Percentiles rank a stretch among this genome's conserved stretches.
These are phyloP conservation scores for Empidonax alnorum DNA, from an alignment of 2,113 vertebrate species.

Conservation along the genomic window DNA sequence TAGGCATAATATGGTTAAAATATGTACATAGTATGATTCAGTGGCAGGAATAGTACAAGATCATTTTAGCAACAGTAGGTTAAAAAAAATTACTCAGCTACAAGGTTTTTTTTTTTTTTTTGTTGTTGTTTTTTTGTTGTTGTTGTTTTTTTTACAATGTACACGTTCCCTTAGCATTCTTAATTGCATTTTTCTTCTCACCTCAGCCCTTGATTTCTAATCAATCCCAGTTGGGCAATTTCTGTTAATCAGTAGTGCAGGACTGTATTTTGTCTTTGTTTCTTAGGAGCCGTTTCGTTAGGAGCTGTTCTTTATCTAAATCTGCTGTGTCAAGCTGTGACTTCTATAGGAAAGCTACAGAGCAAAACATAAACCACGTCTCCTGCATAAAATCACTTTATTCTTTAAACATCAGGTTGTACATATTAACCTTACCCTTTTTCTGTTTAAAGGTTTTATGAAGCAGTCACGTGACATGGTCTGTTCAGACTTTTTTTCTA, in stretches of 20 bases:
- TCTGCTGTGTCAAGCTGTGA: not conserved
- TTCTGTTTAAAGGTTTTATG: not conserved
- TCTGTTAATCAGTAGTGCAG: rapidly evolving
- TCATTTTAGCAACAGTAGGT: not conserved
- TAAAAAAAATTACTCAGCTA: not conserved
- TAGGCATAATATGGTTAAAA: not conserved
- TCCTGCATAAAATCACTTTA: not conserved
- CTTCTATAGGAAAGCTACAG: not conserved
- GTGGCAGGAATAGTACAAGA: not conserved
- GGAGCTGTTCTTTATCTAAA: not conserved
- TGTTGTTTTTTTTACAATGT: not conserved
- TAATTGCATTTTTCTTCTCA: not conserved
- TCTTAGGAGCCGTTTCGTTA: not conserved
- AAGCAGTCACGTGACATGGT: not conserved
- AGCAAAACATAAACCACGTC: not conserved
- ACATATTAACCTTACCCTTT: not conserved
- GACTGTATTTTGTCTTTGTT: rapidly evolving
- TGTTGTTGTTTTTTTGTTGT: not conserved
- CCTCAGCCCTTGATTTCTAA: not conserved
- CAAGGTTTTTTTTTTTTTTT: not conserved
- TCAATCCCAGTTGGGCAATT: not conserved
- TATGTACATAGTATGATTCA: not conserved
- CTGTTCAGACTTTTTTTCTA: not conserved
- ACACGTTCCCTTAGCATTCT: not conserved
- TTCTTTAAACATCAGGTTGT: not conserved